phyloP scores from a whole-genome alignment of 2,888 invertebrate species.

The Tetranychus piercei region DNA sequence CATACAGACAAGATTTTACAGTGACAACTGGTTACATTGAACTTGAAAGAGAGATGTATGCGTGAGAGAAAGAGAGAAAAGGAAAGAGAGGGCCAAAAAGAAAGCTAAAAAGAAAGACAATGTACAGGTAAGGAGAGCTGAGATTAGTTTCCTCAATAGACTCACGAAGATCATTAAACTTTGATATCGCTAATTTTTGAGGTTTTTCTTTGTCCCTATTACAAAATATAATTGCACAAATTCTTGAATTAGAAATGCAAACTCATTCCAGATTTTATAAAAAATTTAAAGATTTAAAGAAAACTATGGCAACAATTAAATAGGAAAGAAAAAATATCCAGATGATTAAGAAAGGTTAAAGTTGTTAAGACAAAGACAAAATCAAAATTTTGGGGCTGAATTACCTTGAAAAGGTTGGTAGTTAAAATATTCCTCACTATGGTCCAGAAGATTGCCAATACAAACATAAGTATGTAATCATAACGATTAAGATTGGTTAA shows the following conservation, averaged over 20 bases:
- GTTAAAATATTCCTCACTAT: conserved; percentile 24
- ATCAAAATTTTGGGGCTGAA: neutral
- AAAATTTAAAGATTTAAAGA: neutral
- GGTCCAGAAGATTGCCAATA: conserved; percentile 26
- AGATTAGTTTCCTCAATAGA: neutral
- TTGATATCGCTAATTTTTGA: conserved; percentile 11
- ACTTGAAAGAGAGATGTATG: no score
- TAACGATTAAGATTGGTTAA: conserved; percentile 5
- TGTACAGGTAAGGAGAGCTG: neutral
- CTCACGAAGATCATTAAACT: neutral
- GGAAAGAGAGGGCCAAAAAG: neutral
- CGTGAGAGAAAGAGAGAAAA: conserved; percentile 4
- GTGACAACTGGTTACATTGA: no score
- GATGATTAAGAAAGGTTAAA: no score
- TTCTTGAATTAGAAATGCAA: neutral
- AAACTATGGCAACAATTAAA: neutral
- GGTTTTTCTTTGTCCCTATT: no score
- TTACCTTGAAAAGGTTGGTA: conserved; percentile 26
- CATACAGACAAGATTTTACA: no score
- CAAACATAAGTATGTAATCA: conserved; percentile 20
- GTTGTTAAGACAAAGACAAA: neutral
- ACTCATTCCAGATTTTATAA: neutral
- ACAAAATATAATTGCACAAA: no score
- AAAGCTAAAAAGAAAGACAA: neutral
- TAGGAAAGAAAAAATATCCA: no score